Evolutionary conservation across 2,888 invertebrate genomes (phyloP).

Genomic region (Desoria tigrina): DNA sequence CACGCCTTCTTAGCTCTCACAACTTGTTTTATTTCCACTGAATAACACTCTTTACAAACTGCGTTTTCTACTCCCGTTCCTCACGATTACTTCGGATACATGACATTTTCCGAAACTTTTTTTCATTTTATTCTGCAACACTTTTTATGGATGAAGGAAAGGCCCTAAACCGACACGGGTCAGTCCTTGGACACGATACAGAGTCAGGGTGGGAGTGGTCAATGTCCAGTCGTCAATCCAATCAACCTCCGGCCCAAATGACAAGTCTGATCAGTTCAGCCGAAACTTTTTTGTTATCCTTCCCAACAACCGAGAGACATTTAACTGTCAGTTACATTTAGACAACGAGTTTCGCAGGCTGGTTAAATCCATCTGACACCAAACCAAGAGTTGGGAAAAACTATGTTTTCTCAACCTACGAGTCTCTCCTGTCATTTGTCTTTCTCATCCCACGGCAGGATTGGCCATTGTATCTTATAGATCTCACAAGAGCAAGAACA

Average conservation of each 20-base stretch:
- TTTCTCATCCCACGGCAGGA: neutral
- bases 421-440: neutral
- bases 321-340: constrained; percentile 10
- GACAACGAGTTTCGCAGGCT: neutral
- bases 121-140: too few species aligned
- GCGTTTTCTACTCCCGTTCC: too few species aligned
- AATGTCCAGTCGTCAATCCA: neutral
- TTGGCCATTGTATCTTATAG: neutral
- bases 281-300: neutral
- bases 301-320: too few species aligned
- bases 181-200: too few species aligned
- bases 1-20: constrained; percentile 7
- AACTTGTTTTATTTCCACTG: neutral
- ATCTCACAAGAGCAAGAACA: neutral
- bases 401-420: neutral
- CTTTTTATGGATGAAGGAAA: too few species aligned
- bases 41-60: too few species aligned
- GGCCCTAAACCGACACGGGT: too few species aligned
- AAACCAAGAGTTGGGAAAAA: constrained; percentile 4
- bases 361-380: neutral
- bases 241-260: neutral
- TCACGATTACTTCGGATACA: too few species aligned
- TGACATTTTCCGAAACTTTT: too few species aligned
- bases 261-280: constrained; percentile 6
- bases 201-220: too few species aligned